Base-by-base conservation (phyloP, 1,140 invertebrate species). In the Holotrichia oblita region DNA sequence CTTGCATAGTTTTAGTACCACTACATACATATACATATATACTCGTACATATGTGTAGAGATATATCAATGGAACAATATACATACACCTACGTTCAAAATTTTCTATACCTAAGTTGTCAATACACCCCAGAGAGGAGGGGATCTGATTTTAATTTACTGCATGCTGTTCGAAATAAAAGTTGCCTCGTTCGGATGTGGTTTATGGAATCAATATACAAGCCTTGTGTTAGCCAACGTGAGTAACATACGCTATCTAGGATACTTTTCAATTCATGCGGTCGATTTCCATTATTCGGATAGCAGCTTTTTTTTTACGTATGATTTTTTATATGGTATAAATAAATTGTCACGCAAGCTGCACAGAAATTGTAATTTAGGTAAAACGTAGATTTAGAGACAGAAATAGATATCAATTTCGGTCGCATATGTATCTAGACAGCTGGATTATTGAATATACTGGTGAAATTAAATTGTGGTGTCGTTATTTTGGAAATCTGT, bases 261-360 rank as follows among this genome's bases (percentile, higher is more conserved):
- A 69, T 9, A 69, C 61, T 69, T 69, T 34, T 20, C 61, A 69
- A 27, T 69, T 27, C 61, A 27, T 69, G 17, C 61, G 61, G 22
- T 69, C 61, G 61, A 69, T 69, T 69, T 69, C 61, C 61, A 69
- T 27, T 69, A 69, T 69, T 27, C 61, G 12, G 61, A 27, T 17
- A 14, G 61, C 27, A 22, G 61, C 20, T 9, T 20, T 34, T 69
- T 69, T 8, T 14, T 2, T 14, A 48, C n/a, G 20, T 22, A 27
- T 20, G 55, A 61, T 9, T 42, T 9, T 42, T 14, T n/a, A 3
- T 22, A 20, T 64, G 27, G 22, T 34, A 69, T 9, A 34, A 24
- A 27, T 7, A 69, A 69, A 69, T 14, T 3, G 22, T 69, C 61
- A 69, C 22, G 27, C 61, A 27, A 10, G 22, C 61, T 10, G 22